These are phyloP conservation scores for Zonotrichia leucophrys DNA, from an alignment of 2,113 vertebrate genomes.

Conservation along the genomic window DNA sequence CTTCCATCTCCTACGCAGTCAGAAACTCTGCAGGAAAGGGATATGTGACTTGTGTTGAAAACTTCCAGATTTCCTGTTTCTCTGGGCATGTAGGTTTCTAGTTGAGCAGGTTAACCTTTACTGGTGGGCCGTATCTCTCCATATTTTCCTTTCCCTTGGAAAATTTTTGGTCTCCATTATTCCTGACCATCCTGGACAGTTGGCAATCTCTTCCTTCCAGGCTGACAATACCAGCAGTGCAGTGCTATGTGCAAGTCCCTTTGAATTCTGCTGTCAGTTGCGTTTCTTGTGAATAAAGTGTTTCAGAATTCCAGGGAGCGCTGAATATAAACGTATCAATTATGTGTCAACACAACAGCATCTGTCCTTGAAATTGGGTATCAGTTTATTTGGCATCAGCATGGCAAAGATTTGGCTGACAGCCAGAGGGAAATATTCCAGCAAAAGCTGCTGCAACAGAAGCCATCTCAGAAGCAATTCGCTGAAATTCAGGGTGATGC, in stretches of 20 bases:
- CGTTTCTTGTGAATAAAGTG: conserved; percentile 19
- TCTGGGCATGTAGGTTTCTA: background rate
- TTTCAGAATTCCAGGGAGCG: conserved; percentile 24
- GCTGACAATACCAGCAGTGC: background rate
- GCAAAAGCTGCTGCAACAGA: conserved; percentile 8
- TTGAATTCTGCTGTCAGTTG: background rate
- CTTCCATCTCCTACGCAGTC: conserved; percentile 6
- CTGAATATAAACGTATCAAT: conserved; percentile 38
- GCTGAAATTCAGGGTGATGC: background rate
- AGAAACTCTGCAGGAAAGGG: conserved; percentile 17
- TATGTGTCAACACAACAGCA: conserved; percentile 51
- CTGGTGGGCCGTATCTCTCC: rapidly evolving
- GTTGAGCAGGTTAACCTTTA: background rate
- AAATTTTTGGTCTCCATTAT: background rate
- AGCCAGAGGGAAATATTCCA: conserved; percentile 47
- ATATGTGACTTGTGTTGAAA: background rate
- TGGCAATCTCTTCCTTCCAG: background rate
- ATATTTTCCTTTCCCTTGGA: background rate
- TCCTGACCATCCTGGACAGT: background rate
- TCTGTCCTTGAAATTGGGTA: conserved; percentile 38
- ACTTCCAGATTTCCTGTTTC: conserved; percentile 10
- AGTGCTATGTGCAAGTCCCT: background rate
- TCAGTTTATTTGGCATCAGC: conserved; percentile 56
- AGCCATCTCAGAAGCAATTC: conserved; percentile 4
- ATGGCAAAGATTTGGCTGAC: conserved; percentile 29